Percentiles rank a stretch among this genome's conserved stretches.
Conservation (phyloP, 1,140 invertebrate genomes). For the Apolygus lucorum region DNA sequence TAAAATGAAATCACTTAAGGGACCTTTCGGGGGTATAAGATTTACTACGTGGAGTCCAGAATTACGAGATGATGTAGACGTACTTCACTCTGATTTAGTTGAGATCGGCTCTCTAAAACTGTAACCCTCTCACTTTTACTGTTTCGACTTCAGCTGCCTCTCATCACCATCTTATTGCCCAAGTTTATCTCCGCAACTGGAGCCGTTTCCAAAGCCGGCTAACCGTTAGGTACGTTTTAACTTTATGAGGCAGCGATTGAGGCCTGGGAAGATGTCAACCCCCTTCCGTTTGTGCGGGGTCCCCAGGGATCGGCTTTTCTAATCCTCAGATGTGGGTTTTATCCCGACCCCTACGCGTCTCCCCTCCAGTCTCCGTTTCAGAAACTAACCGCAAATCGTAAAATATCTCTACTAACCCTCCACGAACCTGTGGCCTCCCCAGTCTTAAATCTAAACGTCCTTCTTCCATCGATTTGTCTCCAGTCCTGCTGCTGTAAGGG, state of each 20-base stretch:
- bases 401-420: not conserved
- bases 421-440: not conserved
- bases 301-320: constrained; percentile 2
- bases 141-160: not conserved
- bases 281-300: not conserved
- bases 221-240: too few relatives aligned
- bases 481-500: too few relatives aligned
- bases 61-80: not conserved
- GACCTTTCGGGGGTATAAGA: too few relatives aligned
- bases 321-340: constrained; percentile 6
- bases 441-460: not conserved
- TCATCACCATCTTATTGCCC: not conserved
- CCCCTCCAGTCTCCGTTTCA: too few relatives aligned
- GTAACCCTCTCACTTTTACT: not conserved
- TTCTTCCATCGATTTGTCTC: too few relatives aligned
- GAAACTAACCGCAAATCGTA: constrained; percentile 11
- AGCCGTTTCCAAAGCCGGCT: too few relatives aligned
- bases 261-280: constrained; percentile 1
- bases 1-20: too few relatives aligned
- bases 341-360: not conserved
- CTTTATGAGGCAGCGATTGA: not conserved
- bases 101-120: not conserved
- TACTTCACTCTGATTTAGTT: not conserved
- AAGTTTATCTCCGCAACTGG: too few relatives aligned
- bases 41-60: not conserved